phyloP scores from a whole-genome alignment of 2,888 invertebrate species.

The Apodemia hepburni region DNA sequence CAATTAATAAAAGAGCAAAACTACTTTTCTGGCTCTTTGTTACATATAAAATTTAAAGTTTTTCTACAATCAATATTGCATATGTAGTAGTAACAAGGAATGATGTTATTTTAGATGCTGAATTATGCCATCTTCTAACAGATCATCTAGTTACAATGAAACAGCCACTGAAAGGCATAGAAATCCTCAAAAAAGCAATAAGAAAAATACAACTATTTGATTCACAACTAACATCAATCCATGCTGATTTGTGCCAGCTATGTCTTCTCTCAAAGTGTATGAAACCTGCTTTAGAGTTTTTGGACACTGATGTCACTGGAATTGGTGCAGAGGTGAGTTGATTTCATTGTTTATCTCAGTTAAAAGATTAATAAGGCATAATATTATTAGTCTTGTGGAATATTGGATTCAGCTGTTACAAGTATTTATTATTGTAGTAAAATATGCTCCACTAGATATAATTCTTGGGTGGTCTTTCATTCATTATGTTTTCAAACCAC shows the following conservation, averaged over 20 bases:
- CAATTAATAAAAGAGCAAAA: too few species aligned
- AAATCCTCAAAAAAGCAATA: conserved; percentile 90
- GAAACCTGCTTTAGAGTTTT: conserved; percentile 92
- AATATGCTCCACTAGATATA: too few species aligned
- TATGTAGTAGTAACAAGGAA: neutral
- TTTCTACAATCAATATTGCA: too few species aligned
- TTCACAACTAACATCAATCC: conserved; percentile 95
- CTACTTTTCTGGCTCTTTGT: too few species aligned
- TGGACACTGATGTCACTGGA: conserved; percentile 95
- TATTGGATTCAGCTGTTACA: too few species aligned
- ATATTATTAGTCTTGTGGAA: too few species aligned
- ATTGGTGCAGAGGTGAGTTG: conserved; percentile 89
- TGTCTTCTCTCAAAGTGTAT: conserved; percentile 95
- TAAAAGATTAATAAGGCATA: too few species aligned
- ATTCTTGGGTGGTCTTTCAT: too few species aligned
- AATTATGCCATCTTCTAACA: conserved; percentile 92
- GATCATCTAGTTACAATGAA: conserved; percentile 88
- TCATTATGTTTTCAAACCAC: too few species aligned
- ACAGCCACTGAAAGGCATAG: conserved; percentile 91
- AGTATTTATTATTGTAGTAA: too few species aligned
- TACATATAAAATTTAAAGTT: too few species aligned
- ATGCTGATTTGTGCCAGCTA: conserved; percentile 95
- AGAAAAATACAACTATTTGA: conserved; percentile 92
- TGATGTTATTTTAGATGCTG: conserved; percentile 85
- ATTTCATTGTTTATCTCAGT: neutral